Base-by-base conservation (phyloP, 2,113 vertebrate species). In the Chinchilla lanigera region DNA sequence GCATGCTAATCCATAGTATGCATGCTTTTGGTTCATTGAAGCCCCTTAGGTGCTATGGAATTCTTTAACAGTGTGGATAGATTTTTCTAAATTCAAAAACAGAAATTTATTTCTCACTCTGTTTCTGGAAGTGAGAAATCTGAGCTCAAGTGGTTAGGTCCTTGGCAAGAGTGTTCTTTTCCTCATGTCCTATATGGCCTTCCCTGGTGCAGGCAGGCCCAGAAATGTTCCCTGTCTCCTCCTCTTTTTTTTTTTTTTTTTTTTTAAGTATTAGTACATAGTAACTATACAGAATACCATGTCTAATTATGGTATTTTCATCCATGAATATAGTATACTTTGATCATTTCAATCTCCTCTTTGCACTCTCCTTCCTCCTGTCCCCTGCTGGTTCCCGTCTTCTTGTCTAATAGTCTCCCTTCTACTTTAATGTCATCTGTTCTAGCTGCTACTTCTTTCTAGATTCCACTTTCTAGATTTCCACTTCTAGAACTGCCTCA, bases 41-140 rank as follows among this genome's bases (percentile, higher is more conserved):
- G 8, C 33, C 33, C 13, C 52, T 54, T 89, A 58, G 12, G 14
- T 75, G 44, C 50, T 60, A 61, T 13, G 12, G 35, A 94, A 92
- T 92, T 92, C 50, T 95, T 86, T 65, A 14, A 91, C 93, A 82
- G 85, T 80, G 33, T 69, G n/a, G 89, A 95, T 78, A 88, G 7
- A 65, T 82, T 80, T 69, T 65, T n/a, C 17, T 33, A 63, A 65
- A 65, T 33, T 17, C 35, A 35, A 17, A n/a, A n/a, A n/a, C 13
- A 65, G 30, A 65, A 71, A 38, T 73, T 41, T 41, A 22, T 22
- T 41, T 41, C n/a, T n/a, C 17, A 67, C 65, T 30, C 65, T 30
- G 6, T 63, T 71, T 71, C 14, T 73, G 69, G n/a, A 3, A n/a
- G 20, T 73, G 20, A 41, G 20, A 73, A 73, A 41, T 73, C 69